A percentile compares a stretch with the other conserved stretches of the same genome.
These are phyloP conservation scores for Poecilus cupreus DNA, from an alignment of 2,888 invertebrate species.

Conservation along the genomic window DNA sequence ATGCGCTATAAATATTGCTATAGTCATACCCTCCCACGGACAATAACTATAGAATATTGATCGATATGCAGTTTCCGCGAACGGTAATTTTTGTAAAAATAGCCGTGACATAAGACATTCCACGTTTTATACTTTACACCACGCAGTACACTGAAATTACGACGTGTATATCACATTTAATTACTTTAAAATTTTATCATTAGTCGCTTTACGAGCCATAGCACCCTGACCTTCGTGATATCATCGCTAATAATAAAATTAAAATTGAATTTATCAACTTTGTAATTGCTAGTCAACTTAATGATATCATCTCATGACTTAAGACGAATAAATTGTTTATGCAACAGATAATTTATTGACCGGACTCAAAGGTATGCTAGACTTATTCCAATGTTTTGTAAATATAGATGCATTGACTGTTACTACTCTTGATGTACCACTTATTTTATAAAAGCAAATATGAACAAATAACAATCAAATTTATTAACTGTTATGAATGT, in stretches of 20 bases:
- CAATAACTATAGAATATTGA: constrained; percentile 24
- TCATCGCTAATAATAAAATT: constrained; percentile 27
- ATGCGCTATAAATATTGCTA: neutral
- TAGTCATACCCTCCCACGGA: neutral
- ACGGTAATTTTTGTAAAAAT: constrained; percentile 34
- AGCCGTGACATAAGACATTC: constrained; percentile 18
- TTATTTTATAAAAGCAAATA: too few relatives aligned
- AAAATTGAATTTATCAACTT: constrained; percentile 21
- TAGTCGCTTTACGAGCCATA: constrained; percentile 17
- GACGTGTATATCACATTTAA: constrained; percentile 24
- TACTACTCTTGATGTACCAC: too few relatives aligned
- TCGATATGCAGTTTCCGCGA: neutral
- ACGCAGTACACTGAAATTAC: constrained; percentile 15
- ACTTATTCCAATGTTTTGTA: too few relatives aligned
- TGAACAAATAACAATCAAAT: too few relatives aligned
- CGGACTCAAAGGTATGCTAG: neutral
- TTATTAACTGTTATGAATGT: too few relatives aligned
- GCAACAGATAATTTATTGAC: constrained; percentile 3
- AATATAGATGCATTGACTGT: too few relatives aligned
- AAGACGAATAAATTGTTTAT: neutral
- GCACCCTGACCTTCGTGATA: constrained; percentile 26
- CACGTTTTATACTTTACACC: constrained; percentile 7
- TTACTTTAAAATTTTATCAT: constrained; percentile 35
- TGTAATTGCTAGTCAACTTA: neutral
- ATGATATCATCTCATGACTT: constrained; percentile 12